phyloP scores from a whole-genome alignment of 2,888 invertebrate species.

The Papilio elwesi region DNA sequence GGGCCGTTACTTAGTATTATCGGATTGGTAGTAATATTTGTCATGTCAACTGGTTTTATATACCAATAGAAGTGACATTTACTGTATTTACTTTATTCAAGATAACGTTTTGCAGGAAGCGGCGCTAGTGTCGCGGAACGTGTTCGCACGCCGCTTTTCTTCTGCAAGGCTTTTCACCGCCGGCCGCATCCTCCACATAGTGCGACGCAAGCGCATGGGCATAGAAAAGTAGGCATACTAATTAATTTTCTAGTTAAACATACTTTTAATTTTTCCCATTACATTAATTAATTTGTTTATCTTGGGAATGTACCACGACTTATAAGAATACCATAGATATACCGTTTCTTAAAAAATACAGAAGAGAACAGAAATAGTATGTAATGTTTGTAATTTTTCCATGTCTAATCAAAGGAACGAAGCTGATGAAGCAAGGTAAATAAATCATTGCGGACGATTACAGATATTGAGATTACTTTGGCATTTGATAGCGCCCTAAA shows the following conservation, averaged over 20 bases:
- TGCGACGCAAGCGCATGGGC: constrained; percentile 87
- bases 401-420: constrained; percentile 74
- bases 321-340: not conserved
- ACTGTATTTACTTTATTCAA: not conserved
- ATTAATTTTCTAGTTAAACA: not conserved
- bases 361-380: not conserved
- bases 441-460: not conserved
- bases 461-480: no score
- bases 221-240: constrained; percentile 83
- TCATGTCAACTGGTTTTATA: no score
- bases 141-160: constrained; percentile 87
- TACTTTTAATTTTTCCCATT: not conserved
- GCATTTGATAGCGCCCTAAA: no score
- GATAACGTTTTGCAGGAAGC: constrained; percentile 80
- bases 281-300: no score
- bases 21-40: no score
- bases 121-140: constrained; percentile 86
- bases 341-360: not conserved
- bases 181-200: constrained; percentile 92
- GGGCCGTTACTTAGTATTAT: no score
- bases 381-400: constrained; percentile 40
- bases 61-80: no score
- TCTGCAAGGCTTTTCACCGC: constrained; percentile 89
- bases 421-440: constrained; percentile 69
- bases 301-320: no score